Percentiles rank a stretch among this genome's conserved stretches.
Evolutionary conservation across 1,140 invertebrate genomes (phyloP).

Genomic region (Caenorhabditis brenneri): DNA sequence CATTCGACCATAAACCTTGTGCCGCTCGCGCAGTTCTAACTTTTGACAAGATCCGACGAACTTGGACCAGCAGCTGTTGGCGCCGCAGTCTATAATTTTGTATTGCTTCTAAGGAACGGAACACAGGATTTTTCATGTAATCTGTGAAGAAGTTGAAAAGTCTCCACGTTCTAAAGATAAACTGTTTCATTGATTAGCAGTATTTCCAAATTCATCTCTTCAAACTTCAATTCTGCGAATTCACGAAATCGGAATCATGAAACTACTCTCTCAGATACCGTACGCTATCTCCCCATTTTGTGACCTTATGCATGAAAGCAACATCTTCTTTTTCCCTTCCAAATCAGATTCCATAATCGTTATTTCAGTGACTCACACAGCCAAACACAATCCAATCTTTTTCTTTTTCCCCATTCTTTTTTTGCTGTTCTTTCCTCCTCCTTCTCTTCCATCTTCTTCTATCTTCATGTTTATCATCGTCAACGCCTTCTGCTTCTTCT

Average conservation of each 20-base stretch:
- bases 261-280: background rate
- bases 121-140: no score
- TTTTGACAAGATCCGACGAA: no score
- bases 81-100: no score
- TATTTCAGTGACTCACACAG: slow-evolving; percentile 13
- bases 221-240: no score
- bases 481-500: background rate
- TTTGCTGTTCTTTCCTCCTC: background rate
- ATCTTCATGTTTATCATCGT: background rate
- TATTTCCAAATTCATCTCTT: no score
- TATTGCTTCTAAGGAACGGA: no score
- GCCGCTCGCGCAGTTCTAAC: no score
- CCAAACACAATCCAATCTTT: slow-evolving; percentile 12
- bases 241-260: no score
- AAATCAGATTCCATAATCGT: slow-evolving; percentile 34
- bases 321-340: background rate
- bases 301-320: background rate
- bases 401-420: background rate
- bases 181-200: no score
- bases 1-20: no score
- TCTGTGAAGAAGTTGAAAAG: no score
- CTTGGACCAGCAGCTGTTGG: no score
- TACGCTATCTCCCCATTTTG: background rate
- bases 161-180: background rate
- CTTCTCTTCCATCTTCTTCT: background rate